These are phyloP conservation scores for Scolopax bukidnonensis DNA, from an alignment of 2,797 vertebrate species.

Conservation along the genomic window DNA sequence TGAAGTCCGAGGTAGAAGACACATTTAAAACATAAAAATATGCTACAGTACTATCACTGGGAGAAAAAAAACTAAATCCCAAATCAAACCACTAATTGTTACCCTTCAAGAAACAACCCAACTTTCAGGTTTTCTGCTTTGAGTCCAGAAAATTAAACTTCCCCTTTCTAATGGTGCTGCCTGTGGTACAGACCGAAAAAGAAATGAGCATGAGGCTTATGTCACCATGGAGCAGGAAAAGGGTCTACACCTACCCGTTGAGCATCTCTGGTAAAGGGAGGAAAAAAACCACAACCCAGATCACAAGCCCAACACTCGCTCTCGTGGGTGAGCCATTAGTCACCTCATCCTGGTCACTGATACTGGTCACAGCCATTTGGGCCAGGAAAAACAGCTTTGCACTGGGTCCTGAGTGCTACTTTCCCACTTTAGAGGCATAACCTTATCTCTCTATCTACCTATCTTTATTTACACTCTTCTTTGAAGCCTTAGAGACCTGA, in stretches of 20 bases:
- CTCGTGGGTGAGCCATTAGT: not conserved
- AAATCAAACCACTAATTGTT: not conserved
- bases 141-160: not conserved
- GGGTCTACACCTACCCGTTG: not conserved
- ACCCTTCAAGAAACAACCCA: not conserved
- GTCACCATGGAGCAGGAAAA: not conserved
- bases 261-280: not conserved
- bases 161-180: not conserved
- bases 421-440: not conserved
- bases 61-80: rapidly evolving
- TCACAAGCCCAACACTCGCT: rapidly evolving
- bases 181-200: not conserved
- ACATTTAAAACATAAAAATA: not conserved
- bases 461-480: not conserved
- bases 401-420: rapidly evolving
- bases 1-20: not conserved
- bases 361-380: rapidly evolving
- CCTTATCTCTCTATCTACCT: not conserved
- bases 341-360: not conserved
- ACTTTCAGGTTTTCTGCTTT: not conserved
- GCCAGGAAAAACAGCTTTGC: not conserved
- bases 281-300: not conserved
- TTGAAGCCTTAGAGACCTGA: not conserved
- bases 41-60: not conserved
- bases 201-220: not conserved